Percentiles rank a stretch among this genome's conserved stretches.
Evolutionary conservation across 2,113 vertebrate genomes (phyloP).

Genomic region (Archilochus colubris): DNA sequence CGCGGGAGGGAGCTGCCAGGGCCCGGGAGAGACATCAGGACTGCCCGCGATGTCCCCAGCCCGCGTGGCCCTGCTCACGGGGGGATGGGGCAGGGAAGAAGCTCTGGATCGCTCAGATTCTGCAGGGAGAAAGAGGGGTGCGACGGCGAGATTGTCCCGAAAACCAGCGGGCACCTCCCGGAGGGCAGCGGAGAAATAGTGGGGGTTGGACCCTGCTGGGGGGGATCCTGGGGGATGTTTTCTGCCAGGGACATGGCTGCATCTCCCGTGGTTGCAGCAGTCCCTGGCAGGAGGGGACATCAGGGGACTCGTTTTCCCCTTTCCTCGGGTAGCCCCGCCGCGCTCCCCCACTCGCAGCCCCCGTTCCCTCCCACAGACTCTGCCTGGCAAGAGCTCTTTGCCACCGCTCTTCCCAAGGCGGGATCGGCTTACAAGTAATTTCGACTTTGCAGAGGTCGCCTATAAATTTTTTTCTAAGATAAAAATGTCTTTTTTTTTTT

Average conservation of each 20-base stretch:
- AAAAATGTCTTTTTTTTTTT: neutral
- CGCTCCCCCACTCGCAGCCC: neutral
- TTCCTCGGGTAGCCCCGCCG: neutral
- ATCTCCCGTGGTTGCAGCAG: neutral
- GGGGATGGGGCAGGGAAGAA: neutral
- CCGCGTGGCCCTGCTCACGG: neutral
- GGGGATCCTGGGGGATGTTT: neutral
- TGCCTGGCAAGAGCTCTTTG: neutral
- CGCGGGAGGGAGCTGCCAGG: neutral
- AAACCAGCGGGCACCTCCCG: neutral
- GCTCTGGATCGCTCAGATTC: rapidly evolving
- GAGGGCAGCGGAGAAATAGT: neutral
- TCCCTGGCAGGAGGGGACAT: neutral
- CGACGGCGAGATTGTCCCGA: neutral
- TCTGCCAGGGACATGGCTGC: neutral
- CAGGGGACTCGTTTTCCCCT: rapidly evolving
- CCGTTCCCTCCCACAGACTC: neutral
- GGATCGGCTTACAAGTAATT: neutral
- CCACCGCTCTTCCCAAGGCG: neutral
- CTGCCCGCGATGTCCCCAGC: rapidly evolving
- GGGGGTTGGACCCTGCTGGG: too few species aligned
- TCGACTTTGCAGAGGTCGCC: neutral
- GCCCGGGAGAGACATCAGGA: neutral
- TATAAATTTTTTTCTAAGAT: neutral
- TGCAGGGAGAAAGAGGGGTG: neutral